A percentile compares a stretch with the other conserved stretches of the same genome.
Conservation (phyloP, 2,797 vertebrate species). For the Brachyalestes nurse region DNA sequence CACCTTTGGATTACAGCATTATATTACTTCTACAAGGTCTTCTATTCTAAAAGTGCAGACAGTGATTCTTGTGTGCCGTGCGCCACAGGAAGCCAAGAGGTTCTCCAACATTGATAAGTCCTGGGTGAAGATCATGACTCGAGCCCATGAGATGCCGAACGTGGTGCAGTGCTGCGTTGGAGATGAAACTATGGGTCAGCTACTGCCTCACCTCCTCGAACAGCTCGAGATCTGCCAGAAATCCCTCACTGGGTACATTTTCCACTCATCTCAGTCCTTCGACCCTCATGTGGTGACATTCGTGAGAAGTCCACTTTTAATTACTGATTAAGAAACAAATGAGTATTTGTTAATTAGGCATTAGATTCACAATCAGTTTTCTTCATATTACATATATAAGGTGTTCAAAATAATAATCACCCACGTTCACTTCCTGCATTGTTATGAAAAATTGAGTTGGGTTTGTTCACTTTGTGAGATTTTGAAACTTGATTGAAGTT, state of each 20-base stretch:
- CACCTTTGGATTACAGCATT: not conserved
- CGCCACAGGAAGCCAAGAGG: conserved; percentile 89
- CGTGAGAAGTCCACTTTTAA: not conserved
- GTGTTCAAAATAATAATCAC: not conserved
- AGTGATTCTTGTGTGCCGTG: not conserved
- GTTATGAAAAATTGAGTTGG: not conserved
- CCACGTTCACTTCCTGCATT: not conserved
- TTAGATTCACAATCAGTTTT: not conserved
- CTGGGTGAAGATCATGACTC: conserved; percentile 97
- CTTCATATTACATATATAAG: not conserved
- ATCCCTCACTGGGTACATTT: conserved; percentile 91
- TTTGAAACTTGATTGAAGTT: not conserved
- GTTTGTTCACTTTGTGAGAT: not conserved
- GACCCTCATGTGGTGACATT: not conserved
- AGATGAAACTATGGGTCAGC: conserved; percentile 93
- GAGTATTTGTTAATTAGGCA: not conserved
- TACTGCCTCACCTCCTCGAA: conserved; percentile 92
- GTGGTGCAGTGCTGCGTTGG: conserved; percentile 94
- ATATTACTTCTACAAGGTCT: not conserved
- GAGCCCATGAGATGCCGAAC: conserved; percentile 89
- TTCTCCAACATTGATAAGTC: conserved; percentile 98
- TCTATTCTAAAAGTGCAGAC: not conserved
- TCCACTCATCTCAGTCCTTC: not conserved
- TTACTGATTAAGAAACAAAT: not conserved
- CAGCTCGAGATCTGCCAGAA: conserved; percentile 98